Evolutionary conservation across 2,797 vertebrate species (phyloP).

Genomic region (Anomalospiza imberbis): DNA sequence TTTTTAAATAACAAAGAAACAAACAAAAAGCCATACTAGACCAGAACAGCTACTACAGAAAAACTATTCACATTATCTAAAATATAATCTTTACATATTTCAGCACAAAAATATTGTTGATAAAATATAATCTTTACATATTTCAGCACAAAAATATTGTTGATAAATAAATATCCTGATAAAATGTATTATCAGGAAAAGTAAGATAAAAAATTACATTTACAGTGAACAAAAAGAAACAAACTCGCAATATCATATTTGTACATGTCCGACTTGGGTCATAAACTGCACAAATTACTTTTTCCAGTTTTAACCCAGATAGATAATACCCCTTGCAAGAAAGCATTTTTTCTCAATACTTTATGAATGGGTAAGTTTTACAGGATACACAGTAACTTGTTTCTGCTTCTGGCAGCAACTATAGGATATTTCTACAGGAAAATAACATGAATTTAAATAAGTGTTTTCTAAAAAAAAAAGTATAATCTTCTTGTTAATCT

Average conservation of each 20-base stretch:
- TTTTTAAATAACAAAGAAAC: background rate
- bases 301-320: background rate
- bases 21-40: background rate
- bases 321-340: background rate
- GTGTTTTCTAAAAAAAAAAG: background rate
- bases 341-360: background rate
- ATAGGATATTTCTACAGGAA: background rate
- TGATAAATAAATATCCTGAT: background rate
- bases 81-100: background rate
- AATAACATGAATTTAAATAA: background rate
- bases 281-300: background rate
- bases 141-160: background rate
- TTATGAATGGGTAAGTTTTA: background rate
- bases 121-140: background rate
- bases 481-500: background rate
- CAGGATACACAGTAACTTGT: background rate
- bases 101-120: background rate
- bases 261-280: background rate
- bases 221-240: background rate
- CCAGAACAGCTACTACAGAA: background rate
- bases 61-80: background rate
- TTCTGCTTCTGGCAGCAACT: background rate
- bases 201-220: background rate
- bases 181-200: background rate
- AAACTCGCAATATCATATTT: background rate